Base-by-base conservation (phyloP, 1,140 invertebrate genomes). In the Drosophila yakuba region DNA sequence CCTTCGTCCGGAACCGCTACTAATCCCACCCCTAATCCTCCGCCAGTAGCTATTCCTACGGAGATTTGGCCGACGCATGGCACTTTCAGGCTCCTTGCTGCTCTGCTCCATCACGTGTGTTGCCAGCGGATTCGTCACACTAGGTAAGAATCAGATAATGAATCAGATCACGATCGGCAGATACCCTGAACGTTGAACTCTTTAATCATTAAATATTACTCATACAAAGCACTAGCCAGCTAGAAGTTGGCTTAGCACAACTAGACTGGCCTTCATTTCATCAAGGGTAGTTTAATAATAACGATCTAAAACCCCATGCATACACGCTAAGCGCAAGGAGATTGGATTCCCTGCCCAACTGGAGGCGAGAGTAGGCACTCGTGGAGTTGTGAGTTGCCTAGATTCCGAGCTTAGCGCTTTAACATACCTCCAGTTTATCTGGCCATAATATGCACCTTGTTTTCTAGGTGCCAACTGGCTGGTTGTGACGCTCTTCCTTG, bases 31-130 rank as follows among this genome's bases (percentile, higher is more conserved):
- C 17, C 5, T 6, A 6, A 32, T 74, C 5, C 15, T 8, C 10
- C 4, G 4, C 17, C 28, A 8, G 28, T 51, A 73, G 94, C 60
- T 94, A 39, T 91, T 91, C 35, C 92, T 95, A 28, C 91, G 94
- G 17, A 93, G 93, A 75, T 79, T 94, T n/a, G 95, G 94, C 8
- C 78, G 95, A 35, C 91, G 94, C 62, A 69, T 91, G 56, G 92
- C 94, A 1, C 80, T 95, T 8, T 91, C 93, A 4, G 90, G 86
- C 11, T 93, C 94, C 5, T 89, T 95, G 66, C 74, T 95, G 17
- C 79, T 95, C n/a, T 94, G 94, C 76, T 93, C 94, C 0, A 51
- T 94, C 15, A 94, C 94, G 15, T 95, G 94, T 80, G 89, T 93
- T 0, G 92, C 92, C 35, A 92, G 92, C 25, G 91, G 92, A 15